Evolutionary conservation across 2,888 invertebrate species (phyloP).

Genomic region (Lucinisca nassula): DNA sequence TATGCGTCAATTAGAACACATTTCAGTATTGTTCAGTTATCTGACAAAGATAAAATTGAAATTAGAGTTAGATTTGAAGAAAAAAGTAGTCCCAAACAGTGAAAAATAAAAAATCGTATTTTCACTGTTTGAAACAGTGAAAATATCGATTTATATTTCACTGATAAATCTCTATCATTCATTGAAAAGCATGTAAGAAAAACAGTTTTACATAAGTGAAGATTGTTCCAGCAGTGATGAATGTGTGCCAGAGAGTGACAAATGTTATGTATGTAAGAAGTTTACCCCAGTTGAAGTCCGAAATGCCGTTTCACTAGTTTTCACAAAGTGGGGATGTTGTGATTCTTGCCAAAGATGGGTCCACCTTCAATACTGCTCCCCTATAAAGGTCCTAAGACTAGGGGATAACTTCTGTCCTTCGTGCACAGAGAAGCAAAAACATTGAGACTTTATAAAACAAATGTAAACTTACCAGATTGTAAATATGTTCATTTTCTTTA

Average conservation of each 20-base stretch:
- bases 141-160: too few species aligned
- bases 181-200: too few species aligned
- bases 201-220: background rate
- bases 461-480: background rate
- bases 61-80: too few species aligned
- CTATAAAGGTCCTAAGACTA: background rate
- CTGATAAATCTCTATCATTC: too few species aligned
- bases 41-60: too few species aligned
- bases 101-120: too few species aligned
- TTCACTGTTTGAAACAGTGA: too few species aligned
- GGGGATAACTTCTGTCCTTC: background rate
- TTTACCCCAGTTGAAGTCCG: background rate
- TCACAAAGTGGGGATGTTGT: conserved; percentile 19
- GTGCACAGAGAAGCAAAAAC: background rate
- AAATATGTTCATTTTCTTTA: background rate
- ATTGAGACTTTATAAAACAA: background rate
- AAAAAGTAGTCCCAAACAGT: too few species aligned
- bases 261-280: background rate
- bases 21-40: too few species aligned
- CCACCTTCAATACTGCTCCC: background rate
- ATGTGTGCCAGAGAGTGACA: background rate
- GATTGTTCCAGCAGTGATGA: background rate
- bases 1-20: too few species aligned
- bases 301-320: background rate
- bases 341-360: conserved; percentile 8